Conservation (phyloP, 2,113 vertebrate genomes). For the Plecotus auritus region DNA sequence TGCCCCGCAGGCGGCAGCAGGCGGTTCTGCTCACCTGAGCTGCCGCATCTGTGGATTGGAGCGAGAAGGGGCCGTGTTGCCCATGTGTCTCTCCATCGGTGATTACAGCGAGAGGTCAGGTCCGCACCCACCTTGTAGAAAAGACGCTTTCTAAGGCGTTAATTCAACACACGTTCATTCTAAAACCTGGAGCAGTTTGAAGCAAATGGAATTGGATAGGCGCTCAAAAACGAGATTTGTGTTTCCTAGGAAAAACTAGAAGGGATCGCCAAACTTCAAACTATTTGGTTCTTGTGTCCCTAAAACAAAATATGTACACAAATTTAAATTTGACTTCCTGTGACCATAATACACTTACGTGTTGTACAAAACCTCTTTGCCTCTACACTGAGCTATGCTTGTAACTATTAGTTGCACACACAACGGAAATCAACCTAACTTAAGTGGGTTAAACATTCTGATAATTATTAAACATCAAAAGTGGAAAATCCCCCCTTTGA, state of each 20-base stretch:
- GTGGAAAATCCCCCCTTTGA: neutral
- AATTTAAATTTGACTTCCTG: neutral
- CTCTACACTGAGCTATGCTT: neutral
- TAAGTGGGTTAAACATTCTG: neutral
- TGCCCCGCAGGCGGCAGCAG: neutral
- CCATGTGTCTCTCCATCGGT: neutral
- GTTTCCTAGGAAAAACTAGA: neutral
- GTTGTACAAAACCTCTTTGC: neutral
- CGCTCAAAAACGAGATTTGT: neutral
- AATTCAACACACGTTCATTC: constrained; percentile 1
- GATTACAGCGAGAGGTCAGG: neutral
- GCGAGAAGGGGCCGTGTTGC: neutral
- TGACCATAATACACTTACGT: neutral
- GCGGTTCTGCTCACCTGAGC: neutral
- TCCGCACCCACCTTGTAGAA: neutral
- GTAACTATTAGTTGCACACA: neutral
- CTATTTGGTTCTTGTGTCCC: neutral
- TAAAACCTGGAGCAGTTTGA: neutral
- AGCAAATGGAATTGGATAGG: neutral
- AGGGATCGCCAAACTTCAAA: neutral
- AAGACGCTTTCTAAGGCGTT: neutral
- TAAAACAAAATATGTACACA: neutral
- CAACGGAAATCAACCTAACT: neutral
- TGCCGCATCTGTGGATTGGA: neutral
- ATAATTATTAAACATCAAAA: neutral